These are phyloP conservation scores for Rhegmatorhina hoffmannsi DNA, from an alignment of 2,113 vertebrate species.

Conservation along the genomic window DNA sequence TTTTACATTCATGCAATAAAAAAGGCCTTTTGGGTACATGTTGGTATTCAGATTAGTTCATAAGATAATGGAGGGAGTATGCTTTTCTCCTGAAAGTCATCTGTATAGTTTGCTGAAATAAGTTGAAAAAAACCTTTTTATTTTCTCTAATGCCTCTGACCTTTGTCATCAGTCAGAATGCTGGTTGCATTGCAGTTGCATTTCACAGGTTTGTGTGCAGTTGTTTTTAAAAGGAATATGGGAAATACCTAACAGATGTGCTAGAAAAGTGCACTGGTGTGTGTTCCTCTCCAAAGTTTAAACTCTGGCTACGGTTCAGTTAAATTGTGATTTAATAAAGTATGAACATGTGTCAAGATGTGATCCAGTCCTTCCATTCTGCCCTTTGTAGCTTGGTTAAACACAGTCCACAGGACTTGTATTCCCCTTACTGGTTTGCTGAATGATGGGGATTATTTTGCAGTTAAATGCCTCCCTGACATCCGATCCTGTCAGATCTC, in stretches of 20 bases:
- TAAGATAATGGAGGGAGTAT: neutral
- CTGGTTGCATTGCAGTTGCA: neutral
- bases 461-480: too few species aligned
- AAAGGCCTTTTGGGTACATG: neutral
- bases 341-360: neutral
- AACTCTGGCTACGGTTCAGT: neutral
- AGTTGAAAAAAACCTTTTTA: neutral
- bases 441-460: neutral
- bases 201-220: neutral
- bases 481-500: too few species aligned
- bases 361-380: neutral
- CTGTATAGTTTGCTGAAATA: neutral
- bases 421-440: neutral
- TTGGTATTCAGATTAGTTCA: neutral
- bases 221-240: neutral
- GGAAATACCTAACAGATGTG: fast-evolving
- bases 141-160: neutral
- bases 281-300: neutral
- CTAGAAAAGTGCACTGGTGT: fast-evolving
- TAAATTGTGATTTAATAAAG: neutral
- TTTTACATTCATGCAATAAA: neutral
- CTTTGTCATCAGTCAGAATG: neutral
- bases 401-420: fast-evolving
- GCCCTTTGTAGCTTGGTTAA: neutral
- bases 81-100: neutral